Percentiles rank a stretch among this genome's conserved stretches.
Evolutionary conservation across 2,797 vertebrate species (phyloP).

Genomic region (Ispidina picta): DNA sequence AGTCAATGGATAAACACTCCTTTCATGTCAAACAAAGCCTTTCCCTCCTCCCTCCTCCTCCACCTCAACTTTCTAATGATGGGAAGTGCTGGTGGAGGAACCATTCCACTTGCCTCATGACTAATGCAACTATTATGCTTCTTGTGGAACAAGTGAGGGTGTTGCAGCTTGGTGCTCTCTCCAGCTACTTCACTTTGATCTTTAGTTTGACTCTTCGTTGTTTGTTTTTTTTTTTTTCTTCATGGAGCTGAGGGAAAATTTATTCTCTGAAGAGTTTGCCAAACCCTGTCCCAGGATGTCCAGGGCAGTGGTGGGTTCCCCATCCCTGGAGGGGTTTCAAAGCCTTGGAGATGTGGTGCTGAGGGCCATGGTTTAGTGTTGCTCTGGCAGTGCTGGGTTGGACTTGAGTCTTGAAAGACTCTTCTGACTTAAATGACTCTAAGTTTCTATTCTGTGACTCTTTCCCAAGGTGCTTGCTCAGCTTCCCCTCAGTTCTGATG

Average conservation of each 20-base stretch:
- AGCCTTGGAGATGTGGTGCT: not conserved
- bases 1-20: not conserved
- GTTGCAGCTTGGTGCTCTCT: rapidly evolving
- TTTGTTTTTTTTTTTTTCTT: too few species aligned
- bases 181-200: not conserved
- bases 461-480: not conserved
- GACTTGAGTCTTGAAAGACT: not conserved
- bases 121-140: rapidly evolving
- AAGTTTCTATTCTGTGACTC: not conserved
- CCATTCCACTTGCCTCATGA: not conserved
- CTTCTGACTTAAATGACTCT: not conserved
- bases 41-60: not conserved
- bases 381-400: not conserved
- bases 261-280: not conserved
- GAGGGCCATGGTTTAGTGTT: not conserved
- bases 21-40: not conserved
- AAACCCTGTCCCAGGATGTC: not conserved
- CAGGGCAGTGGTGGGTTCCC: not conserved
- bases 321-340: not conserved
- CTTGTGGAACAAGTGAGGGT: not conserved
- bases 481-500: not conserved
- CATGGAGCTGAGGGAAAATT: not conserved
- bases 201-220: not conserved
- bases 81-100: not conserved
- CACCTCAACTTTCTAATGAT: rapidly evolving